Evolutionary conservation across 2,888 invertebrate species (phyloP).

Genomic region (Lasioglossum pauxillum): DNA sequence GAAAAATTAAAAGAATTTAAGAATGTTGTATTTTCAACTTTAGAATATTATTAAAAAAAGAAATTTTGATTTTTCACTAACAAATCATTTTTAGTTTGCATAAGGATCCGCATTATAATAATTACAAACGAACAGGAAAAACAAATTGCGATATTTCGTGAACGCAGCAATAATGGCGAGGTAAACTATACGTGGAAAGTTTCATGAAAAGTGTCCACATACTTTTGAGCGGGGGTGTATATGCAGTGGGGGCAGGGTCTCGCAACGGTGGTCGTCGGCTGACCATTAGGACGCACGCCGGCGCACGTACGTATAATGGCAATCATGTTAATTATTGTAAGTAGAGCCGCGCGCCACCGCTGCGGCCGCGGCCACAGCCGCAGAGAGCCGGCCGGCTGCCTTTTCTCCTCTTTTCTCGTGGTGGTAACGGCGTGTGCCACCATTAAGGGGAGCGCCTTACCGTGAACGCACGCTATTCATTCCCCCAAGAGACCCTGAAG

Average conservation of each 20-base stretch:
- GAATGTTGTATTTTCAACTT: no score
- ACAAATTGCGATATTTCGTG: no score
- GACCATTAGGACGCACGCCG: slow-evolving; percentile 75
- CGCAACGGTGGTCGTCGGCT: slow-evolving; percentile 70
- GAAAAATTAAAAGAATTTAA: no score
- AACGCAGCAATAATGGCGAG: background rate
- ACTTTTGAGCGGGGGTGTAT: slow-evolving; percentile 6
- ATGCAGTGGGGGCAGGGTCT: slow-evolving; percentile 49
- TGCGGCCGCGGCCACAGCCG: slow-evolving; percentile 58
- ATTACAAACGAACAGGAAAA: no score
- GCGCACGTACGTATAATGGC: slow-evolving; percentile 80
- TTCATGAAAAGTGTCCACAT: background rate
- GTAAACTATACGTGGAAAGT: background rate
- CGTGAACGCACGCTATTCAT: slow-evolving; percentile 83
- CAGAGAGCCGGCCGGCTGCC: slow-evolving; percentile 45
- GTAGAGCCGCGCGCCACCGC: slow-evolving; percentile 76
- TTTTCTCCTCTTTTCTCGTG: slow-evolving; percentile 58
- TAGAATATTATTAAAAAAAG: no score
- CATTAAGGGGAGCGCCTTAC: slow-evolving; percentile 81
- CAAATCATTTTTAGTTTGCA: no score
- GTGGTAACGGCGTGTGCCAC: slow-evolving; percentile 82
- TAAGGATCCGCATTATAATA: no score
- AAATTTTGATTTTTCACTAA: no score
- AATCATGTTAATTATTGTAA: slow-evolving; percentile 83
- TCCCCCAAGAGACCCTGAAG: slow-evolving; percentile 61